phyloP scores from a whole-genome alignment of 2,797 vertebrate species.

The Darevskia nairensis region DNA sequence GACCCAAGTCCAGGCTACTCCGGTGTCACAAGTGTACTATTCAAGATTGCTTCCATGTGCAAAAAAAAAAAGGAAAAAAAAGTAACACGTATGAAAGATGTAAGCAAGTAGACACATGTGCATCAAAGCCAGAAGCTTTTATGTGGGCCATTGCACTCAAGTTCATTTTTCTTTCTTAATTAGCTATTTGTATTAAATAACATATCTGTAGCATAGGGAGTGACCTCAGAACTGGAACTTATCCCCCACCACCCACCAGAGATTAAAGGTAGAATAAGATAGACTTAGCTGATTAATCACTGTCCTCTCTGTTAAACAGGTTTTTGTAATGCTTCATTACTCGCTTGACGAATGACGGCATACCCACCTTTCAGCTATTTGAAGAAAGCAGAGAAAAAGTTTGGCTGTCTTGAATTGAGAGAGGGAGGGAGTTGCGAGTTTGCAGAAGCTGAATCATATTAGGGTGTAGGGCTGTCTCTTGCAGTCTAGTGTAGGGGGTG shows the following conservation, averaged over 20 bases:
- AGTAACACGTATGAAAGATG: neutral
- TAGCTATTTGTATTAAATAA: neutral
- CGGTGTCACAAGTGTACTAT: neutral
- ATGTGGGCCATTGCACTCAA: neutral
- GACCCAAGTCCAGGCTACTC: neutral
- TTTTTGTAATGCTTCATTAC: neutral
- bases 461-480: too few species aligned
- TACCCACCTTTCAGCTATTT: too few species aligned
- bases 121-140: neutral
- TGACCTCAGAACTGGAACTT: neutral
- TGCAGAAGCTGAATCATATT: neutral
- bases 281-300: neutral
- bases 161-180: neutral
- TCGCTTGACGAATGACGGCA: neutral
- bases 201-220: neutral
- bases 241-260: neutral
- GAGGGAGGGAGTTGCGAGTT: neutral
- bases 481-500: neutral
- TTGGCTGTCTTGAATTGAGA: neutral
- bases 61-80: too few species aligned
- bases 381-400: too few species aligned
- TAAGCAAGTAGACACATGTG: neutral
- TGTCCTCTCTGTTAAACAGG: neutral
- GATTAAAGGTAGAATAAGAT: neutral
- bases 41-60: neutral